These are phyloP conservation scores for Chironomus tentans DNA, from an alignment of 2,888 invertebrate species.

Conservation along the genomic window DNA sequence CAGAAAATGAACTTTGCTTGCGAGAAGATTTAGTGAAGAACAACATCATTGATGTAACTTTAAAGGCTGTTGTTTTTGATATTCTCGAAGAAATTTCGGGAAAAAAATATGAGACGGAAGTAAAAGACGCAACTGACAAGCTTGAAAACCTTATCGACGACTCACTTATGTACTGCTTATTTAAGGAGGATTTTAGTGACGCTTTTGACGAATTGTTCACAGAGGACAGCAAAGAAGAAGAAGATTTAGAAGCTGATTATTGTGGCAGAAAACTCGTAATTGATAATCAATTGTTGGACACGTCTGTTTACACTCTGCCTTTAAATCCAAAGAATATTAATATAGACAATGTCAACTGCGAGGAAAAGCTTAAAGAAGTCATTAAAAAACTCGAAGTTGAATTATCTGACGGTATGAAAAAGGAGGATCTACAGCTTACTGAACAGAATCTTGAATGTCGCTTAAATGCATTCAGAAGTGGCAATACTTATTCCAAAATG, in stretches of 20 bases:
- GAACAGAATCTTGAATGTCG: neutral
- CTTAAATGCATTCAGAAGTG: neutral
- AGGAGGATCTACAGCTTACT: neutral
- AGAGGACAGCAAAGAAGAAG: neutral
- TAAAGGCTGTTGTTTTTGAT: neutral
- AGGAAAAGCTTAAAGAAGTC: neutral
- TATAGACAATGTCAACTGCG: neutral
- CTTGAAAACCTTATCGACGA: neutral
- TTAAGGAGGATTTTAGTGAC: neutral
- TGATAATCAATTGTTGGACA: neutral
- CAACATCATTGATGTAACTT: neutral
- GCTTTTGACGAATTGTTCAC: neutral
- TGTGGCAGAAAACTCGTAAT: neutral
- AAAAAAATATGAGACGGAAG: neutral
- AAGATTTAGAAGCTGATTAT: neutral
- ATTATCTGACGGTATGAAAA: neutral
- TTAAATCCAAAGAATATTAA: neutral
- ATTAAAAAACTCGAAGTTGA: neutral
- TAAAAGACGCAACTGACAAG: neutral
- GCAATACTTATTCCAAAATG: neutral
- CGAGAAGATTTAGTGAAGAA: neutral
- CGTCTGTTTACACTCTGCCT: neutral
- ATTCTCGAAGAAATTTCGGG: neutral
- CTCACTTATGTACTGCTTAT: neutral
- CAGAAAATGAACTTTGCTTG: neutral